Evolutionary conservation across 2,113 vertebrate species (phyloP).

Genomic region (Pelmatolapia mariae): DNA sequence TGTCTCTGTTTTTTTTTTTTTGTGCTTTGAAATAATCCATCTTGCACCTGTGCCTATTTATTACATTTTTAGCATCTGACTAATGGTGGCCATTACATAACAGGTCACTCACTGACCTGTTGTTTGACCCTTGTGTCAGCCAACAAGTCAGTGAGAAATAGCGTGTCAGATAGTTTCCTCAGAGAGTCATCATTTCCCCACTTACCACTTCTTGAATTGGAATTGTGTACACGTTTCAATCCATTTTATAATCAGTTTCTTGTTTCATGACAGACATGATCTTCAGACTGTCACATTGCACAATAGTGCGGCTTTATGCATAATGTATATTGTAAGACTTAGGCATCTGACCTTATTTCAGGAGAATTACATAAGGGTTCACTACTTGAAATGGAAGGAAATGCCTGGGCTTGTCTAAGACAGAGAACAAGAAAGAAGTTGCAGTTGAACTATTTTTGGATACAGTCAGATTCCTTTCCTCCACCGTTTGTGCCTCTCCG

Average conservation of each 20-base stretch:
- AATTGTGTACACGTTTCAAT: background rate
- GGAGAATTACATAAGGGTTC: conserved; percentile 26
- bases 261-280: background rate
- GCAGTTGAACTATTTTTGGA: conserved; percentile 49
- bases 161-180: conserved; percentile 13
- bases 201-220: background rate
- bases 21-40: background rate
- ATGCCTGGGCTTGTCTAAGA: conserved; percentile 28
- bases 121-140: background rate
- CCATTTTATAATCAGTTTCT: background rate
- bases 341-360: conserved; percentile 17
- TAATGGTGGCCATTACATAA: conserved; percentile 3
- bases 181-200: background rate
- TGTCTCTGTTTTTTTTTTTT: rapidly evolving
- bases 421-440: conserved; percentile 12
- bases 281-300: background rate
- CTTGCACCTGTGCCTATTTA: background rate
- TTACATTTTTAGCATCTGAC: background rate
- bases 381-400: conserved; percentile 31
- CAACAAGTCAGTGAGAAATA: background rate
- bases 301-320: background rate
- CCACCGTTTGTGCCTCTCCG: background rate
- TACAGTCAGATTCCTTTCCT: conserved; percentile 30
- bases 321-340: background rate
- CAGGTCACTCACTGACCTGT: background rate